These are phyloP conservation scores for Haemorhous mexicanus DNA, from an alignment of 2,113 vertebrate genomes.

Conservation along the genomic window DNA sequence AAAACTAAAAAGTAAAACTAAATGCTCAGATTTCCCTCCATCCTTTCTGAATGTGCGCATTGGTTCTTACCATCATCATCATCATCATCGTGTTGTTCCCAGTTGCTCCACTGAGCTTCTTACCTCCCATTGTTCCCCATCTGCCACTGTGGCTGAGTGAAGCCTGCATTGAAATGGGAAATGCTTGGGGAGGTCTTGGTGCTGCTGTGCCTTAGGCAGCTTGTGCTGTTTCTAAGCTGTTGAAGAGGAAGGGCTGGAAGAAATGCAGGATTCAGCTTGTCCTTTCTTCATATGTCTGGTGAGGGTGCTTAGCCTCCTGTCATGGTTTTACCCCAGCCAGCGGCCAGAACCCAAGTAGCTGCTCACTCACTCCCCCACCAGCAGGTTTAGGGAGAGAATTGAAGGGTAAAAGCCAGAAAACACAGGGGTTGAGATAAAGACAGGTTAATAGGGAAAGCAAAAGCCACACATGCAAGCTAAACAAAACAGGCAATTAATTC, in stretches of 20 bases:
- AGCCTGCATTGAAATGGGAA: neutral
- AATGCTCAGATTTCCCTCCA: neutral
- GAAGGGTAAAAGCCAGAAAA: neutral
- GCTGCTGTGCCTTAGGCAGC: neutral
- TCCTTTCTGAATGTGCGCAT: neutral
- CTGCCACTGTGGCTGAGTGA: neutral
- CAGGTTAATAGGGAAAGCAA: neutral
- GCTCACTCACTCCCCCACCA: neutral
- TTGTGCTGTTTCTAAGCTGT: neutral
- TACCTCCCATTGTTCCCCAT: neutral
- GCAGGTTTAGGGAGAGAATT: fast-evolving
- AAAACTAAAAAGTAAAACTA: neutral
- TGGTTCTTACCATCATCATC: neutral
- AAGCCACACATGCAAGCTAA: neutral
- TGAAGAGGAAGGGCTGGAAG: neutral
- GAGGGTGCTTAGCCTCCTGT: neutral
- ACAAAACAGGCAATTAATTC: neutral
- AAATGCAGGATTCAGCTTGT: neutral
- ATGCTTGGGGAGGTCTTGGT: neutral
- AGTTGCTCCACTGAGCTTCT: fast-evolving
- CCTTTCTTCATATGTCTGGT: neutral
- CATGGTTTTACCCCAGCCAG: neutral
- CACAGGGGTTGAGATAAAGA: neutral
- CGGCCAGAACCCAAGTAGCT: neutral
- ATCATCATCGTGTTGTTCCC: neutral